A percentile compares a stretch with the other conserved stretches of the same genome.
Evolutionary conservation across 2,888 invertebrate genomes (phyloP).

Genomic region (Odontocolon sp.): DNA sequence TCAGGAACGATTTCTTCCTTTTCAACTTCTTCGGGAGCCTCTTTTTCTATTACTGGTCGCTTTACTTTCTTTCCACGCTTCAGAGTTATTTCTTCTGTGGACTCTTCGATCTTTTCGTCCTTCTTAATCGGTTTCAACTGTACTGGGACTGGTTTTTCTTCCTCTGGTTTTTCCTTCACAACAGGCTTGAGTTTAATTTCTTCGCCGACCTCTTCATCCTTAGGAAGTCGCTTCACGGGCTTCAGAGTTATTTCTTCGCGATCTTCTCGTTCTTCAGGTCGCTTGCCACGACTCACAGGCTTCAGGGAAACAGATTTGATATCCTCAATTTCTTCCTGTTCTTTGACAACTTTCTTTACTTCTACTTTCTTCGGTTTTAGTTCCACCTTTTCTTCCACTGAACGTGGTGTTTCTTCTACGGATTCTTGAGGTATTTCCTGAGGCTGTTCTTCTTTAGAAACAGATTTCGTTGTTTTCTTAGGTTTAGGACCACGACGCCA

Average conservation of each 20-base stretch:
- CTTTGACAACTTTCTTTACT: constrained; percentile 57
- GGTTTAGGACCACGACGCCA: constrained; percentile 68
- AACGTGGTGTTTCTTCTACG: constrained; percentile 48
- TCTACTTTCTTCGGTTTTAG: constrained; percentile 65
- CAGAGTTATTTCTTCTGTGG: constrained; percentile 52
- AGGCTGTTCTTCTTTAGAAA: constrained; percentile 46
- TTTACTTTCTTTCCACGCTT: constrained; percentile 63
- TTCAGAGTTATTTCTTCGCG: constrained; percentile 63
- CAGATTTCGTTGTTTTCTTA: constrained; percentile 54
- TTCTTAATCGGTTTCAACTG: constrained; percentile 57
- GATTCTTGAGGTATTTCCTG: constrained; percentile 52
- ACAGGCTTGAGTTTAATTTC: constrained; percentile 72
- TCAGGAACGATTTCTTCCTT: constrained; percentile 55
- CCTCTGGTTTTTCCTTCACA: constrained; percentile 62
- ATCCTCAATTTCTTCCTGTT: constrained; percentile 67
- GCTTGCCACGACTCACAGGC: constrained; percentile 58
- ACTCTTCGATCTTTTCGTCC: constrained; percentile 61
- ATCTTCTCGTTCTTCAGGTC: constrained; percentile 77
- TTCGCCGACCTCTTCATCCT: constrained; percentile 78
- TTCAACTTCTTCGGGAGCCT: constrained; percentile 39
- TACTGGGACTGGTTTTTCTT: constrained; percentile 25
- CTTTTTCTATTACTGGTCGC: constrained; percentile 60
- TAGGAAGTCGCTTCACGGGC: constrained; percentile 63
- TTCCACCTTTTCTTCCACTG: constrained; percentile 78
- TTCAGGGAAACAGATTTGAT: constrained; percentile 65